phyloP scores from a whole-genome alignment of 2,113 vertebrate genomes.

The Eptatretus burgeri region DNA sequence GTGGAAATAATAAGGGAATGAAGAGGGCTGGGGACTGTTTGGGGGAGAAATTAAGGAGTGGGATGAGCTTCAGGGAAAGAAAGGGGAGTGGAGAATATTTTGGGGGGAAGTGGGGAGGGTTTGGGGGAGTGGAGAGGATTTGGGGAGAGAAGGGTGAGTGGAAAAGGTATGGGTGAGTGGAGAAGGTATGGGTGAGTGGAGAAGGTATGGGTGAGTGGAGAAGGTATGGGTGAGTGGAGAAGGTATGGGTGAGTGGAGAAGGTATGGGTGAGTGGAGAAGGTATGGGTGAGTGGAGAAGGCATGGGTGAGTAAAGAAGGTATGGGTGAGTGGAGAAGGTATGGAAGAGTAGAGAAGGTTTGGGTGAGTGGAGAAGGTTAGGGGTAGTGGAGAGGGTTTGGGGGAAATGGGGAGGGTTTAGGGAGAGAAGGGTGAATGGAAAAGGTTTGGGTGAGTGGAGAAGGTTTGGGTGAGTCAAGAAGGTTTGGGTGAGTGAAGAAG shows the following conservation, averaged over 20 bases:
- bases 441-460: neutral
- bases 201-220: neutral
- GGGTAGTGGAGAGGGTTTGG: no score
- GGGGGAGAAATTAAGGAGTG: neutral
- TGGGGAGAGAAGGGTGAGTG: neutral
- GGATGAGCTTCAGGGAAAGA: neutral
- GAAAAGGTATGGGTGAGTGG: neutral
- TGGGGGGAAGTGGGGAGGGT: neutral
- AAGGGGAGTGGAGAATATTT: neutral
- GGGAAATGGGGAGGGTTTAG: no score
- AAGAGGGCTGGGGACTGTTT: neutral
- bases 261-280: neutral
- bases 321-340: neutral
- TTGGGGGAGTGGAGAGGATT: neutral
- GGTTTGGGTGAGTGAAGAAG: neutral
- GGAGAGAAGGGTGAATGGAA: no score
- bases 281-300: neutral
- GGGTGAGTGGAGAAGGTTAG: neutral
- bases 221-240: neutral
- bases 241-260: neutral
- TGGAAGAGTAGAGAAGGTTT: neutral
- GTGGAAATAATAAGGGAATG: neutral
- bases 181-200: no score
- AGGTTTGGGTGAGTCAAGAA: neutral
- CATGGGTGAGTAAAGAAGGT: neutral